Conservation (phyloP, 2,797 vertebrate species). For the Enteromius thamalakanensis region DNA sequence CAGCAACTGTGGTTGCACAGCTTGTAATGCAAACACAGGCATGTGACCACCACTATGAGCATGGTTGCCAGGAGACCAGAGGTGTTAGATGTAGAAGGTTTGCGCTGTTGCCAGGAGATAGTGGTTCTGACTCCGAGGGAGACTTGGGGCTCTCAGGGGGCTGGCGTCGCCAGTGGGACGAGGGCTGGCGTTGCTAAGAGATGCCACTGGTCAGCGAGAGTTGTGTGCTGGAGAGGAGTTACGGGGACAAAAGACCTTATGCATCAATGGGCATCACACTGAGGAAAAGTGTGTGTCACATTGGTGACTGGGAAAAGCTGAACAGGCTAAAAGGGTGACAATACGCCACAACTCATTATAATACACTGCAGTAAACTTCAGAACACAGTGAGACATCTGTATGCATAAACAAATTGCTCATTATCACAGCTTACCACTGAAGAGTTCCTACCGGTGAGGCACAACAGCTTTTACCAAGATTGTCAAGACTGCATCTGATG, state of each 20-base stretch:
- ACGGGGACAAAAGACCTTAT: constrained; percentile 51
- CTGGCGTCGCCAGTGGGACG: constrained; percentile 56
- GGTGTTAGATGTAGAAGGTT: constrained; percentile 70
- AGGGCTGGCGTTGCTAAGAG: constrained; percentile 58
- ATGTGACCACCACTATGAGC: constrained; percentile 65
- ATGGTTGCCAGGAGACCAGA: constrained; percentile 70
- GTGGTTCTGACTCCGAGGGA: constrained; percentile 57
- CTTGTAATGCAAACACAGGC: constrained; percentile 50
- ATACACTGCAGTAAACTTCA: constrained; percentile 38
- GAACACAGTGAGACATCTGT: constrained; percentile 23
- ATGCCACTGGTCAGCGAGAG: constrained; percentile 50
- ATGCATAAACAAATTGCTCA: constrained; percentile 5
- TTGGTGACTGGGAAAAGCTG: constrained; percentile 10
- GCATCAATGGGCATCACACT: constrained; percentile 54
- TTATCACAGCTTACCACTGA: constrained; percentile 32
- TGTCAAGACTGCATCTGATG: background rate
- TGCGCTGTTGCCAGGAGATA: constrained; percentile 67
- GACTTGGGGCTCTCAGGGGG: constrained; percentile 54
- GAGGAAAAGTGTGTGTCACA: constrained; percentile 49
- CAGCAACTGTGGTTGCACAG: constrained; percentile 69
- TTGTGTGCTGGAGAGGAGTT: constrained; percentile 39
- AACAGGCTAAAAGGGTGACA: constrained; percentile 26
- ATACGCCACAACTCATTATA: constrained; percentile 14
- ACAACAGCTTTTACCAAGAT: constrained; percentile 1
- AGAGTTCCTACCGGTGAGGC: background rate